Evolutionary conservation across 2,888 invertebrate species (phyloP).

Genomic region (Ectemnius lituratus): DNA sequence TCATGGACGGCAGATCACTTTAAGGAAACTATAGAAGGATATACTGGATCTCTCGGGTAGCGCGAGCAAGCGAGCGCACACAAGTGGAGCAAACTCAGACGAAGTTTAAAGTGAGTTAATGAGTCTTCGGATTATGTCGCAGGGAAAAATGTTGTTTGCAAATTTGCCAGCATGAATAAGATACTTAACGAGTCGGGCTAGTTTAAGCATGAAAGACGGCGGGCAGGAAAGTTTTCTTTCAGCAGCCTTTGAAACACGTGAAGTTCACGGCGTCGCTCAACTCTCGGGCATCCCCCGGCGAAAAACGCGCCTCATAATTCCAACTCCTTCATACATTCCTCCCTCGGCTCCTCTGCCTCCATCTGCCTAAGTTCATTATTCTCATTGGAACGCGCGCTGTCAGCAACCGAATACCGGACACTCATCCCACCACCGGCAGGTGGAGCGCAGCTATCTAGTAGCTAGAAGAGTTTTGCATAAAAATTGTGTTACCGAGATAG

Average conservation of each 20-base stretch:
- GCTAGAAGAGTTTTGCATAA: conserved; percentile 1
- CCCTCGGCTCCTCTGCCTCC: neutral
- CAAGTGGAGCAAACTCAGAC: too few species aligned
- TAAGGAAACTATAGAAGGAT: too few species aligned
- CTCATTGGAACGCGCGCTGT: too few species aligned
- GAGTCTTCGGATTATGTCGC: too few species aligned
- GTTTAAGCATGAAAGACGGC: conserved; percentile 37
- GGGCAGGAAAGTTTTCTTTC: conserved; percentile 31
- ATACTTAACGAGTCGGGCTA: conserved; percentile 46
- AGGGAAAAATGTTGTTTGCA: conserved; percentile 36
- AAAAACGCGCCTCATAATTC: conserved; percentile 47
- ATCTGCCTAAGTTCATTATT: conserved; percentile 24
- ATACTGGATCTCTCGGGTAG: too few species aligned
- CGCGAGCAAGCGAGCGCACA: too few species aligned
- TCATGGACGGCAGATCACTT: too few species aligned
- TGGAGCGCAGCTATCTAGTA: neutral
- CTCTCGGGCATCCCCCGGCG: conserved; percentile 18
- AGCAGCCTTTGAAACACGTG: conserved; percentile 26
- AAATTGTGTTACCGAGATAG: neutral
- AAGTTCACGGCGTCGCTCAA: conserved; percentile 23
- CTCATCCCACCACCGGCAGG: neutral
- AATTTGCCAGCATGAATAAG: conserved; percentile 55
- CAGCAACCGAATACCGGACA: neutral
- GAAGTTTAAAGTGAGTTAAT: too few species aligned
- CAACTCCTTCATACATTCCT: neutral